Percentiles rank a stretch among this genome's conserved stretches.
phyloP scores from a whole-genome alignment of 2,797 vertebrate genomes.

The Sebastes aleutianus region DNA sequence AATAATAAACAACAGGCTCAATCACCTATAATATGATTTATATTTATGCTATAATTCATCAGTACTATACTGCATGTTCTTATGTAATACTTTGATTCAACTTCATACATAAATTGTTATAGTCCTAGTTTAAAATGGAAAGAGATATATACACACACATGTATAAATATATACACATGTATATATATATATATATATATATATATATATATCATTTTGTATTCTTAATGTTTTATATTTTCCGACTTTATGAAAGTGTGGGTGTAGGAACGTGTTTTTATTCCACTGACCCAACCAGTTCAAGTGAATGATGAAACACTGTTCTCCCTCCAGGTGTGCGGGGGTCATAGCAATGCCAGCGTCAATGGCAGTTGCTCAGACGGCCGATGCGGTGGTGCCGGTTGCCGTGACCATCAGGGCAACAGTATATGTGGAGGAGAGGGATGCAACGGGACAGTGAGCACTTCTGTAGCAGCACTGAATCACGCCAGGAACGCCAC shows the following conservation, averaged over 20 bases:
- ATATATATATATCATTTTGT: neutral
- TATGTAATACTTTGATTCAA: neutral
- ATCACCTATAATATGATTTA: neutral
- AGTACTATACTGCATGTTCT: neutral
- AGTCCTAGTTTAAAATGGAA: neutral
- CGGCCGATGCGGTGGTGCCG: conserved; percentile 81
- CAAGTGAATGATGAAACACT: neutral
- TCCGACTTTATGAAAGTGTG: neutral
- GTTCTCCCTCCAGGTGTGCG: conserved; percentile 76
- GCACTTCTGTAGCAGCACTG: conserved; percentile 74
- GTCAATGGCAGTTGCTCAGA: conserved; percentile 74
- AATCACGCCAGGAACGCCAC: conserved; percentile 62
- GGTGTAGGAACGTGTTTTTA: neutral
- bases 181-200: no score
- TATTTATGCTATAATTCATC: neutral
- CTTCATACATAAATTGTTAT: neutral
- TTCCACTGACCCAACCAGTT: neutral
- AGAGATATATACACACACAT: neutral
- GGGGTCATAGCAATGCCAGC: conserved; percentile 57
- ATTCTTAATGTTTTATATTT: neutral
- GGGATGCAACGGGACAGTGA: conserved; percentile 81
- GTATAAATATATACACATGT: no score
- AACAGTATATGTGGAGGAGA: conserved; percentile 78
- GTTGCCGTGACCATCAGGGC: conserved; percentile 78
- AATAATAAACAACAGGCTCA: neutral